These are phyloP conservation scores for Palythoa heliodiscus DNA, from an alignment of 92 coral and sea anemone genomes.

Conservation along the genomic window DNA sequence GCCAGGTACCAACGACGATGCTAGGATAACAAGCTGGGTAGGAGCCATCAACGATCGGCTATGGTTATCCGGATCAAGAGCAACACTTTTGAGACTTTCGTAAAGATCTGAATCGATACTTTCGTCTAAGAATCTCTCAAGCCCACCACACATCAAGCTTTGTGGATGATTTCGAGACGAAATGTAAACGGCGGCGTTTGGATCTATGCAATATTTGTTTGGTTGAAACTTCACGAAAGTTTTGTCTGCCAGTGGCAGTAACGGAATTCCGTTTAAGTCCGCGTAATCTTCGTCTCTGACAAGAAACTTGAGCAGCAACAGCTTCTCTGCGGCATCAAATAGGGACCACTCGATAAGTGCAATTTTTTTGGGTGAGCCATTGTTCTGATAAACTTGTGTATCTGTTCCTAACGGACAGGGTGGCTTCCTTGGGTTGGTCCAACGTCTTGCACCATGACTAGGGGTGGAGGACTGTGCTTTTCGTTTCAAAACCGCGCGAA, in stretches of 20 bases:
- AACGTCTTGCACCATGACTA: neutral
- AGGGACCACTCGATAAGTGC: slow-evolving; percentile 42
- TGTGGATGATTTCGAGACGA: slow-evolving; percentile 69
- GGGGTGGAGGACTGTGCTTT: neutral
- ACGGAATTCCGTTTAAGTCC: slow-evolving; percentile 80
- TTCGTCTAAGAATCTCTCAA: slow-evolving; percentile 74
- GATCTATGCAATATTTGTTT: slow-evolving; percentile 54
- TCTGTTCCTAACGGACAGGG: neutral
- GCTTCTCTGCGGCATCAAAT: slow-evolving; percentile 67
- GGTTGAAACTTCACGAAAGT: slow-evolving; percentile 68
- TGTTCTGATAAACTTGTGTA: neutral
- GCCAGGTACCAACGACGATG: slow-evolving; percentile 75
- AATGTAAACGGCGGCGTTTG: slow-evolving; percentile 65
- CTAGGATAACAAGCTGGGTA: slow-evolving; percentile 77
- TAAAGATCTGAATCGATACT: slow-evolving; percentile 55
- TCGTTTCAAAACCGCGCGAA: slow-evolving; percentile 65
- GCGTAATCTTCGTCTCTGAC: slow-evolving; percentile 69
- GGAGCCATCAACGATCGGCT: slow-evolving; percentile 43
- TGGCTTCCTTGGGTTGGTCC: neutral
- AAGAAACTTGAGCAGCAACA: slow-evolving; percentile 72
- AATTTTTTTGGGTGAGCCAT: neutral
- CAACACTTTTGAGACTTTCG: slow-evolving; percentile 61
- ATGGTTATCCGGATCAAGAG: slow-evolving; percentile 58
- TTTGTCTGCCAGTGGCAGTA: slow-evolving; percentile 85
- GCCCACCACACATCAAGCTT: slow-evolving; percentile 72